phyloP scores from a whole-genome alignment of 2,797 vertebrate genomes.

The Trichosurus vulpecula region DNA sequence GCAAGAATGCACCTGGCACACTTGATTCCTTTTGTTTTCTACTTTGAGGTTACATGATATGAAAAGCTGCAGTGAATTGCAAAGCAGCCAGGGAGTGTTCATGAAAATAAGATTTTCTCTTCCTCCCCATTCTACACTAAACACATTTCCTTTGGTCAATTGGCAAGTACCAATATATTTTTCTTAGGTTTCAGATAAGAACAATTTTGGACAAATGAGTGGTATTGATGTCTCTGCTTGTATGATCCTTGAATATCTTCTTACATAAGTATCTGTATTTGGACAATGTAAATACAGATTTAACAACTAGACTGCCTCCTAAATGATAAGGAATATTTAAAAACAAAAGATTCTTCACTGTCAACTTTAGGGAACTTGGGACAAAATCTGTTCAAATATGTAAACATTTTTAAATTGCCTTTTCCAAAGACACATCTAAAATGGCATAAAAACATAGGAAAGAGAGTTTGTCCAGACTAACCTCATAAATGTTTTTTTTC shows the following conservation, averaged over 20 bases:
- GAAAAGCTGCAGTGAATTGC: slow-evolving; percentile 52
- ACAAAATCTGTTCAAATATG: slow-evolving; percentile 17
- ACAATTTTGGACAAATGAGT: background rate
- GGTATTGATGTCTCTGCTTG: background rate
- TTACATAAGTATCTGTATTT: background rate
- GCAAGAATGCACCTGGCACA: slow-evolving; percentile 71
- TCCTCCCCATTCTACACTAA: slow-evolving; percentile 2
- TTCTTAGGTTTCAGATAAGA: background rate
- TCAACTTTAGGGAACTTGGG: slow-evolving; percentile 11
- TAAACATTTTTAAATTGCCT: slow-evolving; percentile 27
- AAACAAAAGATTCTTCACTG: background rate
- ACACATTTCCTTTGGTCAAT: background rate
- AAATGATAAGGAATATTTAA: background rate
- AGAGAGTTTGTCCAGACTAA: background rate
- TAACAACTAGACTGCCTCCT: background rate
- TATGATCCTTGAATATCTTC: slow-evolving; percentile 5
- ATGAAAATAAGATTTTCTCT: slow-evolving; percentile 57
- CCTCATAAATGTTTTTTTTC: background rate
- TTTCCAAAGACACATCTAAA: background rate
- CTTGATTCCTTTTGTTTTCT: slow-evolving; percentile 30
- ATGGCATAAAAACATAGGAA: slow-evolving; percentile 13
- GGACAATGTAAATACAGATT: slow-evolving; percentile 18
- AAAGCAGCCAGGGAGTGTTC: slow-evolving; percentile 22
- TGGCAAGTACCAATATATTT: background rate
- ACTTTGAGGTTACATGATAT: slow-evolving; percentile 50